phyloP scores from a whole-genome alignment of 2,797 vertebrate genomes.

The Clarias laeviceps region DNA sequence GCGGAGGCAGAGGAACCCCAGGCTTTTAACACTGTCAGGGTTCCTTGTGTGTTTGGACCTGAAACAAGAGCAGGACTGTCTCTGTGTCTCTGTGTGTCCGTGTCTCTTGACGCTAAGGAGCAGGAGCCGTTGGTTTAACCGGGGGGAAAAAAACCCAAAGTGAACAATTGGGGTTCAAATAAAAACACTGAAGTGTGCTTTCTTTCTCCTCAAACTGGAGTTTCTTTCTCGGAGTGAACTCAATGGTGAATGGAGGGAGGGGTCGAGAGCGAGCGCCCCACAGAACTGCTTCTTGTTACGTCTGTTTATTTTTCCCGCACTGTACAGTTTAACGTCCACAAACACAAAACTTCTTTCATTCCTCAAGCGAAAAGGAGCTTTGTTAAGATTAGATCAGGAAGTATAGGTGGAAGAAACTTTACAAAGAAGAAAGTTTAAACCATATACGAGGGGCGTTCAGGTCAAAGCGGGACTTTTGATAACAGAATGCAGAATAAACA shows the following conservation, averaged over 20 bases:
- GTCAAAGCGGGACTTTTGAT: too few relatives aligned
- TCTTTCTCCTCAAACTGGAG: neutral
- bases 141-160: neutral
- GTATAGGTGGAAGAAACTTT: too few relatives aligned
- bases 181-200: neutral
- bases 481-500: too few relatives aligned
- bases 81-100: slow-evolving; percentile 44
- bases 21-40: neutral
- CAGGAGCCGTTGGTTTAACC: slow-evolving; percentile 28
- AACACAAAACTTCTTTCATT: neutral
- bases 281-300: slow-evolving; percentile 3
- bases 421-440: too few relatives aligned
- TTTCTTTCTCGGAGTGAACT: neutral
- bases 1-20: neutral
- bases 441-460: too few relatives aligned
- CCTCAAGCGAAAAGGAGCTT: neutral
- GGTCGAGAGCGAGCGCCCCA: neutral
- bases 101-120: neutral
- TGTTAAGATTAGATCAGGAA: neutral
- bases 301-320: slow-evolving; percentile 11
- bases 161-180: slow-evolving; percentile 33
- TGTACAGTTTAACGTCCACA: neutral
- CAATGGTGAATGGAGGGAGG: slow-evolving; percentile 21
- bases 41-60: slow-evolving; percentile 17
- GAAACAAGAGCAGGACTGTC: slow-evolving; percentile 42